Percentiles rank a stretch among this genome's conserved stretches.
These are phyloP conservation scores for Decapterus maruadsi DNA, from an alignment of 2,797 vertebrate species.

Conservation along the genomic window DNA sequence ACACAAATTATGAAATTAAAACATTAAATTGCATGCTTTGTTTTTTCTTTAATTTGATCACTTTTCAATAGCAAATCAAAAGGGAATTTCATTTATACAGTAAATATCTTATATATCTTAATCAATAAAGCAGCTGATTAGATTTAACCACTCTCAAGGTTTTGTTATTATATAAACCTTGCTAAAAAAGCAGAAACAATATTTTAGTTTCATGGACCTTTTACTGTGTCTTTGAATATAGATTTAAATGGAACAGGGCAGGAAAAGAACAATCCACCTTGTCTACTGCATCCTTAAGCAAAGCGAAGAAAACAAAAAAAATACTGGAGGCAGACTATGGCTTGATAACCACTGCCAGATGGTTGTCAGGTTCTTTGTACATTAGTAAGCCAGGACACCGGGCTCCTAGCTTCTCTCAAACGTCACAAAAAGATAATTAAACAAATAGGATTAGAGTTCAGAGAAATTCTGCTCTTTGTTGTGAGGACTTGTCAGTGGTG, in stretches of 20 bases:
- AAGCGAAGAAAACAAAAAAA: conserved; percentile 20
- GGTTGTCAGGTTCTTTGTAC: conserved; percentile 31
- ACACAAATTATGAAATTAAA: background rate
- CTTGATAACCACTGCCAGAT: conserved; percentile 62
- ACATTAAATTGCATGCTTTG: background rate
- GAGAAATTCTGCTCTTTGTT: background rate
- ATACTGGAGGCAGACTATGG: conserved; percentile 7
- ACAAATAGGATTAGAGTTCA: conserved; percentile 17
- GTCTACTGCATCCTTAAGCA: conserved; percentile 25
- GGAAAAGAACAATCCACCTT: background rate
- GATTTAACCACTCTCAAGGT: background rate
- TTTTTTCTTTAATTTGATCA: background rate
- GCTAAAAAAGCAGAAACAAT: too few relatives aligned
- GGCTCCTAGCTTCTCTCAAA: conserved; percentile 9
- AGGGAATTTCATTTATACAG: background rate
- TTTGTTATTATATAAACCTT: background rate
- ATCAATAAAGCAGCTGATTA: background rate
- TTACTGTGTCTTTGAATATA: background rate
- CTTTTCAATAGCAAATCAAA: background rate
- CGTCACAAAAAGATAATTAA: conserved; percentile 20
- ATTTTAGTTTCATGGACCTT: too few relatives aligned
- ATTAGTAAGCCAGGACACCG: conserved; percentile 10
- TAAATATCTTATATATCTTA: background rate
- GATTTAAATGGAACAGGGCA: background rate
- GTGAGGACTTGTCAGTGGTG: background rate